Evolutionary conservation across 2,113 vertebrate genomes (phyloP).

Genomic region (Myotis brandtii): DNA sequence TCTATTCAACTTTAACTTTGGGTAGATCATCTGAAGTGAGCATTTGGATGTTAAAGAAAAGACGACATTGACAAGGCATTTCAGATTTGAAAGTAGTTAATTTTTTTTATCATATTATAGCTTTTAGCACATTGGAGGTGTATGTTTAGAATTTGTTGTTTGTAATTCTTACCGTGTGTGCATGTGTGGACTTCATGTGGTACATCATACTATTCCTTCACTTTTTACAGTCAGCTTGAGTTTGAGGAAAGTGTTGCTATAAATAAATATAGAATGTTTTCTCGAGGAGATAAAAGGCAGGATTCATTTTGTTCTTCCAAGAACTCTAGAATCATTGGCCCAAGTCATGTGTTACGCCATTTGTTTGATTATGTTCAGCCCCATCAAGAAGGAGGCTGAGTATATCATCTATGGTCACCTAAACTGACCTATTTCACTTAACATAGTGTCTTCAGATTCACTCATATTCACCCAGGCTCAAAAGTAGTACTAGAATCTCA

Average conservation of each 20-base stretch:
- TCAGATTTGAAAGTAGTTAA: neutral
- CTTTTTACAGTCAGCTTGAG: neutral
- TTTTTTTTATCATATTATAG: neutral
- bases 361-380: neutral
- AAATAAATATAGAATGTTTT: conserved; percentile 18
- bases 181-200: neutral
- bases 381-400: neutral
- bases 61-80: neutral
- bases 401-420: neutral
- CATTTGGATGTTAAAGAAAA: conserved; percentile 69
- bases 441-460: too few relatives aligned
- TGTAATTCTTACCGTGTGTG: neutral
- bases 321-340: neutral
- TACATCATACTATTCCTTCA: conserved; percentile 37
- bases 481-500: neutral
- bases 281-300: neutral
- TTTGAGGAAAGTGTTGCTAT: neutral
- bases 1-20: conserved; percentile 61
- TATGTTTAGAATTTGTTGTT: conserved; percentile 65
- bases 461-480: neutral
- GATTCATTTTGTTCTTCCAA: neutral
- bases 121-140: conserved; percentile 66
- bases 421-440: neutral
- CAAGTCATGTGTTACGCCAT: neutral
- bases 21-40: conserved; percentile 45